Conservation (phyloP, 2,888 invertebrate species). For the Pseudanteris insignis region DNA sequence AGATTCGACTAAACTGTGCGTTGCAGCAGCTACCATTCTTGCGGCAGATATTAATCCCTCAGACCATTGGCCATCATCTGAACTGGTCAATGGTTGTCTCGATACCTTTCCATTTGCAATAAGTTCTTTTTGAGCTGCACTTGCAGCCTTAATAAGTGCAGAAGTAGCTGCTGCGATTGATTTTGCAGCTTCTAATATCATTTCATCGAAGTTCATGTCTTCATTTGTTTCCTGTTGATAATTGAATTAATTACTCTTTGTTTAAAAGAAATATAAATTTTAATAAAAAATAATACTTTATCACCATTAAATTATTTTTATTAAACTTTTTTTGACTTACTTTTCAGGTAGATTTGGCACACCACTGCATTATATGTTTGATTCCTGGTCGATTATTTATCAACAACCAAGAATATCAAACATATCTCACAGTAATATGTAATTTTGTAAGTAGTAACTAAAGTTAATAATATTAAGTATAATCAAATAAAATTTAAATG, state of each 20-base stretch:
- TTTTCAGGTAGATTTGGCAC: slow-evolving; percentile 41
- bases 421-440: slow-evolving; percentile 90
- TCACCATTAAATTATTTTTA: too few relatives aligned
- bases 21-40: slow-evolving; percentile 94
- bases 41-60: slow-evolving; percentile 97
- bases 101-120: slow-evolving; percentile 90
- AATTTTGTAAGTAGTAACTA: too few relatives aligned
- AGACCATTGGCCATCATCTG: slow-evolving; percentile 98
- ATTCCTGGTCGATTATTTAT: slow-evolving; percentile 92
- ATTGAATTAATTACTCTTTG: too few relatives aligned
- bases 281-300: too few relatives aligned
- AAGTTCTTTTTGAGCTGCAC: slow-evolving; percentile 94
- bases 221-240: slow-evolving; percentile 89
- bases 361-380: slow-evolving; percentile 97
- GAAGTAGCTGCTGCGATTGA: slow-evolving; percentile 97
- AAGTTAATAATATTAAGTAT: too few relatives aligned
- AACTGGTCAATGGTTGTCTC: slow-evolving; percentile 81
- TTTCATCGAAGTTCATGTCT: slow-evolving; percentile 97
- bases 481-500: too few relatives aligned
- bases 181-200: slow-evolving; percentile 98
- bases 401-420: slow-evolving; percentile 99
- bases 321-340: too few relatives aligned
- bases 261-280: too few relatives aligned
- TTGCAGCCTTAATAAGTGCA: slow-evolving; percentile 94
- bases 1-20: slow-evolving; percentile 96